phyloP scores from a whole-genome alignment of 2,113 vertebrate species.

The Nestor notabilis region DNA sequence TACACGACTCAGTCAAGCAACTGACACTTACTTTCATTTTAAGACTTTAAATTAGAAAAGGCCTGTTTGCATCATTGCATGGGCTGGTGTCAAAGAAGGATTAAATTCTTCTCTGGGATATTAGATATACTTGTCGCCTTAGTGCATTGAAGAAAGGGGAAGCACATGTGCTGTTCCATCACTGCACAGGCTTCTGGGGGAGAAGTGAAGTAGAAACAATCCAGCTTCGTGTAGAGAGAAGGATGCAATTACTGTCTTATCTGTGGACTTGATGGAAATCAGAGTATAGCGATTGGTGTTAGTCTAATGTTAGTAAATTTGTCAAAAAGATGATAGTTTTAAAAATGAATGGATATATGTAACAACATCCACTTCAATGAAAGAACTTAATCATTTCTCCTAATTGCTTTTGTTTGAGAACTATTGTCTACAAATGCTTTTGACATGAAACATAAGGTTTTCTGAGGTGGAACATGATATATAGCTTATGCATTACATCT shows the following conservation, averaged over 20 bases:
- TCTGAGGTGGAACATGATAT: neutral
- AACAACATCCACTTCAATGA: neutral
- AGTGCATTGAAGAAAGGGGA: neutral
- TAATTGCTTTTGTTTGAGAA: neutral
- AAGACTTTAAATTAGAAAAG: neutral
- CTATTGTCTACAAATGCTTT: neutral
- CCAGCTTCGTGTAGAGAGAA: neutral
- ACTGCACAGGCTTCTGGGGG: neutral
- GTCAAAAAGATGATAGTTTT: neutral
- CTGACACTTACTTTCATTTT: neutral
- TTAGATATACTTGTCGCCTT: neutral
- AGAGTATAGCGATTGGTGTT: neutral
- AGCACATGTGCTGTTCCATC: neutral
- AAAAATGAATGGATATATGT: neutral
- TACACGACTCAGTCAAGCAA: neutral
- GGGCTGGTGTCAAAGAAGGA: neutral
- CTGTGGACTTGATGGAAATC: neutral
- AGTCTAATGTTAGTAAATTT: neutral
- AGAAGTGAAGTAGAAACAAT: neutral
- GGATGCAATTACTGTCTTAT: fast-evolving
- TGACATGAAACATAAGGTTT: neutral
- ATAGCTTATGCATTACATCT: neutral
- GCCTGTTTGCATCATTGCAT: neutral
- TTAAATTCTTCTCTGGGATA: neutral
- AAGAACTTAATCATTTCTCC: neutral